Evolutionary conservation across 1,140 invertebrate species (phyloP).

Genomic region (Zaprionus camerounensis): DNA sequence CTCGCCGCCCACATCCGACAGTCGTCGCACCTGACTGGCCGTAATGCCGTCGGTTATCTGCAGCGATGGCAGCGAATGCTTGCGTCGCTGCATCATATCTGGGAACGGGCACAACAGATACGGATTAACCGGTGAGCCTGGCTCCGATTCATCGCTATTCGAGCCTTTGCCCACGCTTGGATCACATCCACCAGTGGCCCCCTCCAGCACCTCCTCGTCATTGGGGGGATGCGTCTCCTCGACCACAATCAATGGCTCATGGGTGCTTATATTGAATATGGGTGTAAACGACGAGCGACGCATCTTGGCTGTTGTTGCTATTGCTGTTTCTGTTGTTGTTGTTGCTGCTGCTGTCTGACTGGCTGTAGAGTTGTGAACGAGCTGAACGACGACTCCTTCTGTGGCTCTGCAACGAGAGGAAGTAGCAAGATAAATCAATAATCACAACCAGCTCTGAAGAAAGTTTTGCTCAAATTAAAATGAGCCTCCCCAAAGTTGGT

Average conservation of each 20-base stretch:
- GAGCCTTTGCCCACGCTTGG: conserved; percentile 63
- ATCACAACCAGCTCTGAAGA: neutral
- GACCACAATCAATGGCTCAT: conserved; percentile 92
- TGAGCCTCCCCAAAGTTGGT: conserved; percentile 49
- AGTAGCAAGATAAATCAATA: conserved; percentile 13
- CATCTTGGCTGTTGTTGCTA: conserved; percentile 63
- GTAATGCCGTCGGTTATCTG: conserved; percentile 92
- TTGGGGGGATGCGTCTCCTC: conserved; percentile 89
- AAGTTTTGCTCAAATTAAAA: conserved; percentile 51
- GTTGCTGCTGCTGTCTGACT: neutral
- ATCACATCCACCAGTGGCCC: conserved; percentile 70
- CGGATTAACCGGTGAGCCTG: conserved; percentile 91
- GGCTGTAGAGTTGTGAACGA: neutral
- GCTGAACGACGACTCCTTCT: neutral
- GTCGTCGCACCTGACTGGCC: conserved; percentile 91
- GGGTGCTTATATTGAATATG: conserved; percentile 85
- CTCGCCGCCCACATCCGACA: conserved; percentile 91
- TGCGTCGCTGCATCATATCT: conserved; percentile 88
- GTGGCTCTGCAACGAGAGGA: conserved; percentile 27
- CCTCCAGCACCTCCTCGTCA: conserved; percentile 86
- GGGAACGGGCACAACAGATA: conserved; percentile 91
- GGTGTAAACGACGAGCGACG: conserved; percentile 85
- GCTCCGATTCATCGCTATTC: conserved; percentile 85
- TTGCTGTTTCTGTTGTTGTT: neutral
- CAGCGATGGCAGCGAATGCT: conserved; percentile 92